Percentiles rank a stretch among this genome's conserved stretches.
phyloP scores from a whole-genome alignment of 2,113 vertebrate species.

The Poeciliopsis occidentalis region DNA sequence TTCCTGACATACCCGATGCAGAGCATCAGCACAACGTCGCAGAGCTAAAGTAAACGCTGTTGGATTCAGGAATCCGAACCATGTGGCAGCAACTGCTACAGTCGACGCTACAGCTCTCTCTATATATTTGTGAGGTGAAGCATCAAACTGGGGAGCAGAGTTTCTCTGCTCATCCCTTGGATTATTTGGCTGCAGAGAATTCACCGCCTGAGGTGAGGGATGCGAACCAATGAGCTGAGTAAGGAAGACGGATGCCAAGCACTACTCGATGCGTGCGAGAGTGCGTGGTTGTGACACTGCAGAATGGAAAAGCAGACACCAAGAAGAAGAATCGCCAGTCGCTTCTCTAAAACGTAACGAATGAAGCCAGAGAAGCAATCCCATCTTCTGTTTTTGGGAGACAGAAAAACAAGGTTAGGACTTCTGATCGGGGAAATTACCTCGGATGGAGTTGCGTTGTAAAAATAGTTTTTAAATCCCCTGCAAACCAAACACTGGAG shows the following conservation, averaged over 20 bases:
- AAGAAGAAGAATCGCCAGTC: slow-evolving; percentile 21
- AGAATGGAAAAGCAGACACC: slow-evolving; percentile 12
- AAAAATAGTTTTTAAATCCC: neutral
- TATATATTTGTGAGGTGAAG: slow-evolving; percentile 6
- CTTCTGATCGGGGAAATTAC: slow-evolving; percentile 9
- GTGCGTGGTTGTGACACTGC: slow-evolving; percentile 31
- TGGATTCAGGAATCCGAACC: slow-evolving; percentile 37
- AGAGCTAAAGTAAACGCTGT: slow-evolving; percentile 7
- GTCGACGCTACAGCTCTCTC: neutral
- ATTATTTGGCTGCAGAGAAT: slow-evolving; percentile 35
- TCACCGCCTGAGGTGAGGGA: slow-evolving; percentile 7
- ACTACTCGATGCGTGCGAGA: neutral
- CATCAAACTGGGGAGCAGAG: neutral
- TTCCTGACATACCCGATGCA: slow-evolving; percentile 58
- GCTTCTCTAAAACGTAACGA: neutral
- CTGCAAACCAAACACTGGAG: slow-evolving; percentile 5
- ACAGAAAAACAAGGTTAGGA: slow-evolving; percentile 25
- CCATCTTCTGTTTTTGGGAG: slow-evolving; percentile 8
- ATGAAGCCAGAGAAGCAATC: slow-evolving; percentile 19
- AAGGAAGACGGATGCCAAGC: slow-evolving; percentile 3
- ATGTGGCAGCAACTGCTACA: neutral
- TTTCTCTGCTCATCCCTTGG: slow-evolving; percentile 3
- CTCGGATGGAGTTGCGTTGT: neutral
- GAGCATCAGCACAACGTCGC: slow-evolving; percentile 6
- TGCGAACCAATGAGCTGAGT: slow-evolving; percentile 16